These are phyloP conservation scores for Propsilocerus akamusi DNA, from an alignment of 1,140 invertebrate genomes.

Conservation along the genomic window DNA sequence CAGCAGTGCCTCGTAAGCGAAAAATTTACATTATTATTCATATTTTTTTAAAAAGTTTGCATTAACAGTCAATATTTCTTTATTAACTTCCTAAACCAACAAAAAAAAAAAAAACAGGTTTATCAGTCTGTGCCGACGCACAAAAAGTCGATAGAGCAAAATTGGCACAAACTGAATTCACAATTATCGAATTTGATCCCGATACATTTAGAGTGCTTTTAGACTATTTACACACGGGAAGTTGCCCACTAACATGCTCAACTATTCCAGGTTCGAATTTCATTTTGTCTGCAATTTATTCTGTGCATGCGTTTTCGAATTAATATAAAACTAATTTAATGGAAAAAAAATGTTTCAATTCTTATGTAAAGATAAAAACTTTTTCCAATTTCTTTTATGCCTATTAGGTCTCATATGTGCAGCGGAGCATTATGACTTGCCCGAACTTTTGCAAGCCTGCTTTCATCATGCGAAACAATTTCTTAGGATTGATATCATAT, in stretches of 20 bases:
- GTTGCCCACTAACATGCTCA: constrained; percentile 76
- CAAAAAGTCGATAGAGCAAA: constrained; percentile 85
- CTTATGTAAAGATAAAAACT: background rate
- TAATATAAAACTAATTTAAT: background rate
- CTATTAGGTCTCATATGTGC: constrained; percentile 63
- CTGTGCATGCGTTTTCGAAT: background rate
- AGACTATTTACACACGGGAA: constrained; percentile 83
- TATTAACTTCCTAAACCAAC: background rate
- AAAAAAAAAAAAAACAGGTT: too few relatives aligned
- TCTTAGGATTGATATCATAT: constrained; percentile 76
- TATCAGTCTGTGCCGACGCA: constrained; percentile 82
- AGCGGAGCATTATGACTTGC: constrained; percentile 84
- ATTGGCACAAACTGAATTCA: constrained; percentile 85
- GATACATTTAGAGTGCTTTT: constrained; percentile 79
- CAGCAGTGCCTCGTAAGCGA: constrained; percentile 54
- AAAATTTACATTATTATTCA: background rate
- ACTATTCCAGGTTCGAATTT: constrained; percentile 51
- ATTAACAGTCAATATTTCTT: too few relatives aligned
- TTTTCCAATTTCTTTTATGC: background rate
- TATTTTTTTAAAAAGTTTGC: too few relatives aligned
- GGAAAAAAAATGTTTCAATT: background rate
- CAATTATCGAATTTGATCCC: constrained; percentile 87
- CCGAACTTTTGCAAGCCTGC: constrained; percentile 80
- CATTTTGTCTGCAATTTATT: background rate
- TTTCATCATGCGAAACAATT: constrained; percentile 92